Percentiles rank a stretch among this genome's conserved stretches.
phyloP scores from a whole-genome alignment of 2,797 vertebrate species.

The Balearica regulorum region DNA sequence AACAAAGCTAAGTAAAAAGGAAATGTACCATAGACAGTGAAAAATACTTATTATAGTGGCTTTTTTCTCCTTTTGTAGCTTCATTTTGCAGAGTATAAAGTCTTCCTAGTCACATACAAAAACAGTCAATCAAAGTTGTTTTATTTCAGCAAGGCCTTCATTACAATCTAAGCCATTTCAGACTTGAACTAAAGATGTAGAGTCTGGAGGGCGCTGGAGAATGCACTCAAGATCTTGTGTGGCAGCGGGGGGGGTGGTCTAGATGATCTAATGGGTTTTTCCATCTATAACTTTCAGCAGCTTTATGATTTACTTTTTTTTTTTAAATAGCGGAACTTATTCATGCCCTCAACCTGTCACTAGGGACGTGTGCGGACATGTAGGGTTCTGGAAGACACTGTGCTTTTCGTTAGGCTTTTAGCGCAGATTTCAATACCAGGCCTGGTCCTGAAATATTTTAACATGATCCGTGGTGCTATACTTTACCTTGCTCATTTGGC shows the following conservation, averaged over 20 bases:
- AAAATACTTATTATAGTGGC: neutral
- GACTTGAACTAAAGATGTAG: neutral
- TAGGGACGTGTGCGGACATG: neutral
- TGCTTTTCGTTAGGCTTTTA: neutral
- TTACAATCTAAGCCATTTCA: neutral
- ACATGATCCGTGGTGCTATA: neutral
- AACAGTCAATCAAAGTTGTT: neutral
- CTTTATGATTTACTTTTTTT: neutral
- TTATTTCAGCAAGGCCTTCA: neutral
- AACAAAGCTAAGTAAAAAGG: neutral
- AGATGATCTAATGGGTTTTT: neutral
- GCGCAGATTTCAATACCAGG: neutral
- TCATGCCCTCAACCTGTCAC: neutral
- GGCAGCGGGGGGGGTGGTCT: rapidly evolving
- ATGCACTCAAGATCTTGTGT: neutral
- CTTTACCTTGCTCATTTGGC: neutral
- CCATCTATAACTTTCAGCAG: neutral
- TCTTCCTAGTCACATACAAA: neutral
- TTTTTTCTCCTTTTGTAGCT: neutral
- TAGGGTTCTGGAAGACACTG: neutral
- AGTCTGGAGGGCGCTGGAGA: neutral
- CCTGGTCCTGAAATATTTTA: neutral
- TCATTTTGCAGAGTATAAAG: neutral
- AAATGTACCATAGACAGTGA: neutral
- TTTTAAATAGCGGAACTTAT: neutral